A percentile compares a stretch with the other conserved stretches of the same genome.
phyloP scores from a whole-genome alignment of 1,140 invertebrate species.

The Phymorhynchus buccinoides region DNA sequence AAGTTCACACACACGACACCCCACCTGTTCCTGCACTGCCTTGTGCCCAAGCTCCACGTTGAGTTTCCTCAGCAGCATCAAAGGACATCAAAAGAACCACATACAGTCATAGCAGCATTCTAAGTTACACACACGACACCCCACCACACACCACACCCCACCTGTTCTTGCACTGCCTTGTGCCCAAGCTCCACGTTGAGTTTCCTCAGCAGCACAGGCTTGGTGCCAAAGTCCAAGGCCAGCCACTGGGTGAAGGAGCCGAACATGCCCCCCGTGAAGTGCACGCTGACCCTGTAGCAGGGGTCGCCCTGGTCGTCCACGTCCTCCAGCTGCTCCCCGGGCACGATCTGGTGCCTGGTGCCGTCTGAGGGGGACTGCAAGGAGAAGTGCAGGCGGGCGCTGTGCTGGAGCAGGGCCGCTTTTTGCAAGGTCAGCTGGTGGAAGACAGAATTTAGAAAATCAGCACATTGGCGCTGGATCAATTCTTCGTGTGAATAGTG shows the following conservation, averaged over 20 bases:
- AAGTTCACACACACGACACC: too few relatives aligned
- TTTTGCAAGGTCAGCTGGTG: conserved; percentile 57
- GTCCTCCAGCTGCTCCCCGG: conserved; percentile 59
- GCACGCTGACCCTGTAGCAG: conserved; percentile 56
- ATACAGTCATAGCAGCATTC: too few relatives aligned
- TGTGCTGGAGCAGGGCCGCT: conserved; percentile 65
- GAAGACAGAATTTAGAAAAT: too few relatives aligned
- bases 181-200: conserved; percentile 64
- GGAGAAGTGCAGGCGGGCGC: conserved; percentile 66
- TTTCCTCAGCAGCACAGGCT: conserved; percentile 61
- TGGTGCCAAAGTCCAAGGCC: conserved; percentile 65
- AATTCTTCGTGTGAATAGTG: too few relatives aligned
- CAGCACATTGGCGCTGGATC: too few relatives aligned
- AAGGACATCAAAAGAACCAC: too few relatives aligned
- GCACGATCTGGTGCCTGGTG: conserved; percentile 57
- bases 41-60: too few relatives aligned
- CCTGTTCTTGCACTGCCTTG: conserved; percentile 55
- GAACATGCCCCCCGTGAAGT: conserved; percentile 67
- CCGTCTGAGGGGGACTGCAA: conserved; percentile 44
- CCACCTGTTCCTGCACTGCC: too few relatives aligned
- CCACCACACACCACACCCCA: too few relatives aligned
- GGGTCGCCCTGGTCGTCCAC: conserved; percentile 48
- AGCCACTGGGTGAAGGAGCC: conserved; percentile 70
- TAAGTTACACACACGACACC: too few relatives aligned
- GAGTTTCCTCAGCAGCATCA: too few relatives aligned